Conservation (phyloP, 1,140 invertebrate genomes). For the Pectinophora gossypiella region DNA sequence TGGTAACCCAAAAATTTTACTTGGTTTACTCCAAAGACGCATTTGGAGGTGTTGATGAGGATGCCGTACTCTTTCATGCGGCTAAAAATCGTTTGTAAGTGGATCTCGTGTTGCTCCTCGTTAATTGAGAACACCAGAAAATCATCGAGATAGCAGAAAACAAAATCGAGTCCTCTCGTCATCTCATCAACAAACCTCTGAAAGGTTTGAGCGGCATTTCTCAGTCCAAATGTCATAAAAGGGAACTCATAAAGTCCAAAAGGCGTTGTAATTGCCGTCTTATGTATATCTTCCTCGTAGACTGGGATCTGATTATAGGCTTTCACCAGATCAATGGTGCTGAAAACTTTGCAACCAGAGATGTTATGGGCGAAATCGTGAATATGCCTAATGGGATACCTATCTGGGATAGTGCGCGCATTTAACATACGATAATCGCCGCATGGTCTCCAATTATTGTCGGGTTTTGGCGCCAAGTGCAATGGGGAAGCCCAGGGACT, state of each 20-base stretch:
- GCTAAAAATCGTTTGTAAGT: conserved; percentile 28
- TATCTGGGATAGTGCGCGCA: not conserved
- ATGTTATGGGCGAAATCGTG: not conserved
- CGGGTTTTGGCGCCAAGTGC: not conserved
- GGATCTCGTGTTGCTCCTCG: conserved; percentile 31
- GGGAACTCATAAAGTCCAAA: not conserved
- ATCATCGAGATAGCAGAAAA: conserved; percentile 56
- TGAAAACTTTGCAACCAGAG: not conserved
- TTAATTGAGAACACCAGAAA: conserved; percentile 42
- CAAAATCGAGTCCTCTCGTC: conserved; percentile 44
- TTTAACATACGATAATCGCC: not conserved
- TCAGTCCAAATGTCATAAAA: not conserved
- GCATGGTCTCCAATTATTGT: not conserved
- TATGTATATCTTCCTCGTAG: not conserved
- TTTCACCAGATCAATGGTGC: not conserved
- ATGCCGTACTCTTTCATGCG: conserved; percentile 31
- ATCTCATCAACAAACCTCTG: conserved; percentile 71
- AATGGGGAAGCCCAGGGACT: not conserved
- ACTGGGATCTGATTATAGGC: not conserved
- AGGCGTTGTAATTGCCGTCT: not conserved
- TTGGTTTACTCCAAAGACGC: conserved; percentile 18
- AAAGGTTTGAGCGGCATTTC: conserved; percentile 58
- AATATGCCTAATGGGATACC: not conserved
- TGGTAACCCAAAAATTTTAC: conserved; percentile 35
- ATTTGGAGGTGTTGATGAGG: conserved; percentile 29